Conservation (phyloP, 53 echinoderm and acorn worm species). For the Temnopleurus reevesii region DNA sequence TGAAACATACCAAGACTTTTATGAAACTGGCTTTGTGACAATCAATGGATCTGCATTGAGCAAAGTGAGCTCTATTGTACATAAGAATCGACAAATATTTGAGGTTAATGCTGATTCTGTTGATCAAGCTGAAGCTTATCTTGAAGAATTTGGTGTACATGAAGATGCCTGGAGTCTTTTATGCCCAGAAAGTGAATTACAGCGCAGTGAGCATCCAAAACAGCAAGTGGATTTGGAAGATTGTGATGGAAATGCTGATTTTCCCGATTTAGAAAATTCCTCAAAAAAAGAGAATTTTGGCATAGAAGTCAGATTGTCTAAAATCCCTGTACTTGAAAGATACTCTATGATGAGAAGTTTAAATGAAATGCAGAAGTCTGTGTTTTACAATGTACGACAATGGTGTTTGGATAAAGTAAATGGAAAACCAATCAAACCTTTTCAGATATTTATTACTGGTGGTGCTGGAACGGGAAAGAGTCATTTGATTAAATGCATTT, state of each 20-base stretch:
- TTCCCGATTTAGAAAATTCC: neutral
- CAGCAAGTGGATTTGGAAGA: constrained; percentile 49
- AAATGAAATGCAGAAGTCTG: constrained; percentile 59
- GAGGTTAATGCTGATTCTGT: constrained; percentile 1
- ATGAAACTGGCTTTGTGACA: constrained; percentile 31
- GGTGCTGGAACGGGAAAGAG: constrained; percentile 75
- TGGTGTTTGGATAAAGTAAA: constrained; percentile 69
- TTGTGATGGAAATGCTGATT: neutral
- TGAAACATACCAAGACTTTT: constrained; percentile 60
- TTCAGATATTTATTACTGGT: constrained; percentile 65
- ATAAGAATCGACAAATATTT: neutral
- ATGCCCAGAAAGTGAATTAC: constrained; percentile 51
- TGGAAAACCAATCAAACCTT: constrained; percentile 63
- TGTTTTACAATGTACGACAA: constrained; percentile 64
- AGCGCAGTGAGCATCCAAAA: constrained; percentile 48
- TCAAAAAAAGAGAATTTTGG: neutral
- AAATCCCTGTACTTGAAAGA: constrained; percentile 46
- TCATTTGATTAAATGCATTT: constrained; percentile 65
- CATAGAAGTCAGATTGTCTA: neutral
- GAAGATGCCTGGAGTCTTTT: constrained; percentile 73
- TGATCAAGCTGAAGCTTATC: constrained; percentile 47
- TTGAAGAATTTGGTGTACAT: constrained; percentile 46
- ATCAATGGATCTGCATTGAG: constrained; percentile 13
- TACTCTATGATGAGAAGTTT: constrained; percentile 52
- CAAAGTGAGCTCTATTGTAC: constrained; percentile 19